A percentile compares a stretch with the other conserved stretches of the same genome.
Conservation (phyloP, 2,888 invertebrate species). For the Cerceris ruficornis region DNA sequence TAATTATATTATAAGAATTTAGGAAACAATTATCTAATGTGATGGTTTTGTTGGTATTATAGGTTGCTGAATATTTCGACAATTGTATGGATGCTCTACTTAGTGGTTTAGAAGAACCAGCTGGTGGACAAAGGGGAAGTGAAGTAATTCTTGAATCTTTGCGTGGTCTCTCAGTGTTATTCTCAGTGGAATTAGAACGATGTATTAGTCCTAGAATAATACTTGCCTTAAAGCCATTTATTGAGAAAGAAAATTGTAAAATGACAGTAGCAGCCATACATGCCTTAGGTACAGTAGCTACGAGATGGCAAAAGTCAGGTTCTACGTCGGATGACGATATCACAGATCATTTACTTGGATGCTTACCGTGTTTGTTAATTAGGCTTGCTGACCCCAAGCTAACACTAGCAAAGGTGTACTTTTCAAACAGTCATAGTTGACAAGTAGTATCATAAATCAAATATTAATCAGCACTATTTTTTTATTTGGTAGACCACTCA, state of each 20-base stretch:
- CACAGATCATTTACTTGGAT: constrained; percentile 75
- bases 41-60: constrained; percentile 4
- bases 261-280: constrained; percentile 74
- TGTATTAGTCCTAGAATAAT: constrained; percentile 75
- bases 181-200: constrained; percentile 68
- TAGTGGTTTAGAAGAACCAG: constrained; percentile 76
- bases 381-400: constrained; percentile 73
- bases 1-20: too few relatives aligned
- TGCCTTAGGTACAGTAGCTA: constrained; percentile 71
- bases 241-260: constrained; percentile 77
- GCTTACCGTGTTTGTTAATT: constrained; percentile 74
- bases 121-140: constrained; percentile 69
- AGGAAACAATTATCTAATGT: neutral
- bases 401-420: constrained; percentile 69
- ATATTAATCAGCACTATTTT: neutral
- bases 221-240: constrained; percentile 76
- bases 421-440: neutral
- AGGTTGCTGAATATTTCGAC: constrained; percentile 76
- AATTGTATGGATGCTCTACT: constrained; percentile 73
- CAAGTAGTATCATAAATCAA: constrained; percentile 1
- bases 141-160: constrained; percentile 76
- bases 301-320: constrained; percentile 69
- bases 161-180: constrained; percentile 71
- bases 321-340: constrained; percentile 67
- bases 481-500: constrained; percentile 65